Evolutionary conservation across 2,113 vertebrate genomes (phyloP), one percentile per base, ranked within the genome.

Genomic region (Etheostoma spectabile): DNA sequence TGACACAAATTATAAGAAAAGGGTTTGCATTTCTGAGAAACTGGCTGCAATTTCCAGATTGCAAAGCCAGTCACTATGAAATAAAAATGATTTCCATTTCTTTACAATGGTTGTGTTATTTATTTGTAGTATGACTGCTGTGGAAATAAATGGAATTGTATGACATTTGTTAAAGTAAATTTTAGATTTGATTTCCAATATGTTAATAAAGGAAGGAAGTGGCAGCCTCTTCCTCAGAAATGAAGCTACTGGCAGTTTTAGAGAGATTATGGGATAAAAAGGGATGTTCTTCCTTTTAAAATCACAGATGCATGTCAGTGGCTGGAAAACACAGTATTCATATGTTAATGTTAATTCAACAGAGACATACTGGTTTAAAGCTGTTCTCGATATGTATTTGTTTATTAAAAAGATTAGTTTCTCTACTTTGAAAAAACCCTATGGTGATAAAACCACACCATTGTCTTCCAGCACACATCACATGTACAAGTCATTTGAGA

Each of bases 81-180:
- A 75, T 79, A 73, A 60, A 60, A 77, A 30, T 60, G 2, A 76
- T 27, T 74, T 16, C 56, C 8, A 69, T 49, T 67, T 51, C 70
- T 48, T 67, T 30, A 33, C n/a, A 60, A 62, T 3, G 55, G 62
- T 45, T 59, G 30, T 67, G 52, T 53, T 16, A 19, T 70, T 84
- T 74, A 30, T 81, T 70, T 63, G 6, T 56, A 19, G 42, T 75
- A 13, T 35, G 65, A 30, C 8, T 19, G 27, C 51, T 60, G 22
- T 24, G 12, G 15, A 21, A 35, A 12, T 60, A 33, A 69, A 62
- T 73, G 0, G 10, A 55, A 53, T 56, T 22, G 33, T 14, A 49
- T 27, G 21, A 59, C 22, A 62, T 73, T 72, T 64, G 0, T 56
- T 56, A 42, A 30, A 24, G 69, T 16, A 0, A 15, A 13, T 59